These are phyloP conservation scores for Aphidius ervi DNA, from an alignment of 1,140 invertebrate species.

Conservation along the genomic window DNA sequence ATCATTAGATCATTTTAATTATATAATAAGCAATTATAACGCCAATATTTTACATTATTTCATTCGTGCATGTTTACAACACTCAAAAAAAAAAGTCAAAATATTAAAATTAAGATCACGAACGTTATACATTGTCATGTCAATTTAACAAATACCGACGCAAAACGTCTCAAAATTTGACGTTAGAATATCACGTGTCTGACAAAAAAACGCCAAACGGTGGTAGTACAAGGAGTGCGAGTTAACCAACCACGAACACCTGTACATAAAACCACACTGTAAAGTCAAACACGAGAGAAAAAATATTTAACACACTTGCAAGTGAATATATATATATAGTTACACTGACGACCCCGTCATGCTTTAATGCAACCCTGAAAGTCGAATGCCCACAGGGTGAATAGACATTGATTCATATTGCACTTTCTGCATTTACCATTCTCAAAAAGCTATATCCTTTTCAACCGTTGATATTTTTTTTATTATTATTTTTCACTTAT, in stretches of 20 bases:
- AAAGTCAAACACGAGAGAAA: constrained; percentile 5
- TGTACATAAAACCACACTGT: constrained; percentile 17
- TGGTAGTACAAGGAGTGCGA: constrained; percentile 8
- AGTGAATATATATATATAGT: too few relatives aligned
- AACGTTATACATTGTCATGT: neutral
- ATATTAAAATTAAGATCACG: too few relatives aligned
- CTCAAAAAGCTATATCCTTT: constrained; percentile 15
- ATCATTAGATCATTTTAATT: too few relatives aligned
- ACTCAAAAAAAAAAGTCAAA: too few relatives aligned
- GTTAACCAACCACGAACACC: constrained; percentile 26
- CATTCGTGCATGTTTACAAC: too few relatives aligned
- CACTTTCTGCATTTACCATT: constrained; percentile 8
- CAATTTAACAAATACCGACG: constrained; percentile 11
- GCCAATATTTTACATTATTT: too few relatives aligned
- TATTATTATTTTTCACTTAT: neutral
- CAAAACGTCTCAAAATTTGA: constrained; percentile 9
- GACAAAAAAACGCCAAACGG: constrained; percentile 1
- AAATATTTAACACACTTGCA: neutral
- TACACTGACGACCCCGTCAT: too few relatives aligned
- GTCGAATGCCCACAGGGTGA: neutral
- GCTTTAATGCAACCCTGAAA: neutral
- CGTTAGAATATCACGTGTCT: constrained; percentile 25
- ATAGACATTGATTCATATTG: constrained; percentile 33
- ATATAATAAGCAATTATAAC: too few relatives aligned
- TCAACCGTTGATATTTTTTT: neutral